Evolutionary conservation across 1,140 invertebrate species (phyloP), one percentile per base, ranked within the genome.

Genomic region (Ectropis grisescens): DNA sequence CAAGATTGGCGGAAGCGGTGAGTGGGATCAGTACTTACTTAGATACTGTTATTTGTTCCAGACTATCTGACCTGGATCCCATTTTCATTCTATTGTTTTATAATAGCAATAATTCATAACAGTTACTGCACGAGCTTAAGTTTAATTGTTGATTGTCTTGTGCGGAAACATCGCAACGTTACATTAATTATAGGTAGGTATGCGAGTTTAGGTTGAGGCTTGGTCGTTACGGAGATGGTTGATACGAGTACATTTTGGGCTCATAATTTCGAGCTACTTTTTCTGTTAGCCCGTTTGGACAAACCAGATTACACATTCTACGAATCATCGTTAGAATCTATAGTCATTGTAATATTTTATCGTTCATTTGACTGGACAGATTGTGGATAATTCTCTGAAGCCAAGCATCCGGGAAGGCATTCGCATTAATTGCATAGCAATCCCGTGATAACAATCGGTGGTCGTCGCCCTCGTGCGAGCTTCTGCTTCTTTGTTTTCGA

Each of bases 1-100:
- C 89, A 90, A 72, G 87, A 88, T 49, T 90, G 89, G 89, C 76
- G 89, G 51, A 85, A 85, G 74, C 82, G 86, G 86, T 87, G 79
- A 79, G 82, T 64, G 13, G 22, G 13, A 46, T 22, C n/a, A n/a
- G 16, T 19, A 19, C 16, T 4, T 19, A 19, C 16, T 4, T 19
- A 19, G 6, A 34, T 31, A 11, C 33, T 34, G 22, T 42, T 37
- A 37, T 33, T 19, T 29, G 7, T 33, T 29, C 12, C 19, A 49
- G 42, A 49, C 35, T 1, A 11, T 13, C 22, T 33, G 48, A 43
- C 45, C 53, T 40, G 9, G 19, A 45, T 56, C 45, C 29, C 36
- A 37, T 37, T 29, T 31, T n/a, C n/a, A n/a, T n/a, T n/a, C 30
- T 40, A 47, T 55, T 45, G 32, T 47, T 41, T 44, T 49, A 37